These are phyloP conservation scores for Eupithecia pulchellata DNA, from an alignment of 2,888 invertebrate species.

Conservation along the genomic window DNA sequence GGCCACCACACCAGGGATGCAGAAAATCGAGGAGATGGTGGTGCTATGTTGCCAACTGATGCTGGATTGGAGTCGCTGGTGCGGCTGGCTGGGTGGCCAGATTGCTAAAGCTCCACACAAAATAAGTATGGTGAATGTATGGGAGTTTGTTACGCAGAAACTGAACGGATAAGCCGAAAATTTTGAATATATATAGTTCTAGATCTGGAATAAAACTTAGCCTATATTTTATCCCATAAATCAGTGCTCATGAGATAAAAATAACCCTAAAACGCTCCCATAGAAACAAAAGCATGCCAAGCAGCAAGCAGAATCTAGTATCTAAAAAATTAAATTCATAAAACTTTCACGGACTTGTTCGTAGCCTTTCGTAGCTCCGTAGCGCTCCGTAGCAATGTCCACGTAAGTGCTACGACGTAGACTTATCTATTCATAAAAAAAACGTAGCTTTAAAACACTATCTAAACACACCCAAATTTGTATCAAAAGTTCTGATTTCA, in stretches of 20 bases:
- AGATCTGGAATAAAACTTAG: too few species aligned
- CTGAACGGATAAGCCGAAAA: too few species aligned
- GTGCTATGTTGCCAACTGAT: constrained; percentile 19
- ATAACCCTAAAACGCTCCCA: too few species aligned
- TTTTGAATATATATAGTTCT: too few species aligned
- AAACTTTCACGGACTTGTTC: background rate
- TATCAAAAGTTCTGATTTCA: constrained; percentile 2
- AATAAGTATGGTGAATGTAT: too few species aligned
- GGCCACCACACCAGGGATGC: constrained; percentile 76
- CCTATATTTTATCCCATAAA: too few species aligned
- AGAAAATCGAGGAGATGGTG: constrained; percentile 56
- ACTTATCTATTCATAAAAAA: background rate
- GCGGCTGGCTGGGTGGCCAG: background rate
- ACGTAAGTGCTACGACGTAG: constrained; percentile 8
- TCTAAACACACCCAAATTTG: background rate
- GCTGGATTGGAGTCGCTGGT: background rate
- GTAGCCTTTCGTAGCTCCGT: constrained; percentile 2
- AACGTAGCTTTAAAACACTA: background rate
- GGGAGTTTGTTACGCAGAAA: too few species aligned
- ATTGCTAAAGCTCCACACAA: background rate
- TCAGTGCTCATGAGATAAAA: too few species aligned
- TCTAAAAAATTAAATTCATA: too few species aligned
- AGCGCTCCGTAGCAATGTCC: constrained; percentile 3
- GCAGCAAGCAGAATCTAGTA: too few species aligned
- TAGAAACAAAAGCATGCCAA: too few species aligned